phyloP scores from a whole-genome alignment of 2,888 invertebrate genomes.

The Lithodes maja region DNA sequence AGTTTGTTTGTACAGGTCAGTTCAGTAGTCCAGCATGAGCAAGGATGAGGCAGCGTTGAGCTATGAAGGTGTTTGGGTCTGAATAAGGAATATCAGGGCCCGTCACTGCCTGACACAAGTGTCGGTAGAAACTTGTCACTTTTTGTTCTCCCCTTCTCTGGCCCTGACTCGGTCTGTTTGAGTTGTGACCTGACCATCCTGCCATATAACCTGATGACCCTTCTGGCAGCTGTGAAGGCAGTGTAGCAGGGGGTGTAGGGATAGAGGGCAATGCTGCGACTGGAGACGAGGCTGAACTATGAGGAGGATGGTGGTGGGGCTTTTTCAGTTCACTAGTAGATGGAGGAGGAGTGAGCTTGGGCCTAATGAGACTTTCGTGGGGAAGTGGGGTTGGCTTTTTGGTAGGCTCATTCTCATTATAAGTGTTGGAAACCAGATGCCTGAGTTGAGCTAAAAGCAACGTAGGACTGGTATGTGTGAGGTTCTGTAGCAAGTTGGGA shows the following conservation, averaged over 20 bases:
- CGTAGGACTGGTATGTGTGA: neutral
- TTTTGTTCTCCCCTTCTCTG: neutral
- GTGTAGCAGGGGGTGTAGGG: neutral
- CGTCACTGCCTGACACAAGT: slow-evolving; percentile 14
- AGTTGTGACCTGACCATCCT: neutral
- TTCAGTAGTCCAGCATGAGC: slow-evolving; percentile 5
- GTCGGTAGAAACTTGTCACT: slow-evolving; percentile 5
- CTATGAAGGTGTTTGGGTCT: slow-evolving; percentile 25
- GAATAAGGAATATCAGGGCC: slow-evolving; percentile 24
- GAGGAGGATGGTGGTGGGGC: neutral
- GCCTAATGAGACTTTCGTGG: neutral
- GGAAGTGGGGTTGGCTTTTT: neutral
- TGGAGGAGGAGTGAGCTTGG: neutral
- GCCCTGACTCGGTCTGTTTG: neutral
- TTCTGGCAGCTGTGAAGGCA: neutral
- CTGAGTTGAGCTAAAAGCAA: slow-evolving; percentile 1
- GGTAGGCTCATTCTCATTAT: neutral
- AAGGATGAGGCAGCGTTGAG: slow-evolving; percentile 38
- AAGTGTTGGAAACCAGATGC: neutral
- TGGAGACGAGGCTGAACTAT: neutral
- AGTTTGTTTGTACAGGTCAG: neutral
- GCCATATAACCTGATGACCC: neutral
- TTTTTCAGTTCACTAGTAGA: neutral
- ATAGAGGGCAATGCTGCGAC: neutral
- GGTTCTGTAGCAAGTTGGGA: slow-evolving; percentile 3